Conservation (phyloP, 64 coral and sea anemone genomes). For the Hydrozoanthus tunicans region DNA sequence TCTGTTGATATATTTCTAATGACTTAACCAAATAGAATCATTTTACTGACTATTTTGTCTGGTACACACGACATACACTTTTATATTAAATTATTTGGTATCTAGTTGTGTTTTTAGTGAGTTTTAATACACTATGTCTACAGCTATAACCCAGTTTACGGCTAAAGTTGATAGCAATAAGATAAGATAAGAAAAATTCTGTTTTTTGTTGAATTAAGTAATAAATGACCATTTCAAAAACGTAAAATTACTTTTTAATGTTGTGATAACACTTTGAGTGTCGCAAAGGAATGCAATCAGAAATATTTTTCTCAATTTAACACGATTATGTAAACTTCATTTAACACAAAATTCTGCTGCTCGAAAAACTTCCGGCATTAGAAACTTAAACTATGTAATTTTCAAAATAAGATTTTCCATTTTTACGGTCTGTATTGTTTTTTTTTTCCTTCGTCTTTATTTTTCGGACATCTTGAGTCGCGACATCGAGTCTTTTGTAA, state of each 20-base stretch:
- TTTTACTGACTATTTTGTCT: not conserved
- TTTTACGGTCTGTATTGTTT: not conserved
- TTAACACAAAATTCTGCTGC: not conserved
- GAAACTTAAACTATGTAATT: not conserved
- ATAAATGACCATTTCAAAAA: constrained; percentile 11
- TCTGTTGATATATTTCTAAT: not conserved
- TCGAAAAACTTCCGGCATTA: not conserved
- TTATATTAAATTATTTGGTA: not conserved
- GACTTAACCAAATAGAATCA: not conserved
- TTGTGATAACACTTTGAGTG: constrained; percentile 14
- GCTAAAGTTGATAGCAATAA: not conserved
- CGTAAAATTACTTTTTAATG: constrained; percentile 16
- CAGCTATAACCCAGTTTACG: not conserved
- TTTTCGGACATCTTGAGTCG: constrained; percentile 9
- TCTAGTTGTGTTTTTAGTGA: not conserved
- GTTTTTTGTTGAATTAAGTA: not conserved
- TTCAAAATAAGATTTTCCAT: not conserved
- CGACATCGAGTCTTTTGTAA: constrained; percentile 16
- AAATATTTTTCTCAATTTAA: not conserved
- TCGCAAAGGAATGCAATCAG: not conserved
- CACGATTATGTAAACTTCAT: not conserved
- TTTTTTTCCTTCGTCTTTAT: not conserved
- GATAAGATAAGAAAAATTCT: not conserved
- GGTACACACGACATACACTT: not conserved
- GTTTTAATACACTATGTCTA: not conserved